Evolutionary conservation across 2,797 vertebrate genomes (phyloP), one percentile per base, ranked within the genome.

Genomic region (Chaetodon trifasciatus): DNA sequence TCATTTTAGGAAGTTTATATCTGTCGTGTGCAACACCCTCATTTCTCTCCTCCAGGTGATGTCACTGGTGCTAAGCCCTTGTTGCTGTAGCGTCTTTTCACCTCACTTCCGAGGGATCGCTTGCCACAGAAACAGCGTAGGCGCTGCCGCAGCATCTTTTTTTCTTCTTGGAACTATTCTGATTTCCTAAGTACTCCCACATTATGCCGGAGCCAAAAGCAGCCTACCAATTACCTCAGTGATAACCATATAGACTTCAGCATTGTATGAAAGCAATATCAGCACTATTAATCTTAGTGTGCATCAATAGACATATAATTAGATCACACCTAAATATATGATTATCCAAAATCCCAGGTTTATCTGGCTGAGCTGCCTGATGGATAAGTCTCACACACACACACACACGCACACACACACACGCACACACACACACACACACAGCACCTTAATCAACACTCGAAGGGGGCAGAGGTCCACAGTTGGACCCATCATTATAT

Each of bases 401-500:
- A 50, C 61, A 28, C 70, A 16, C 65, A 35, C 66, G 23, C 68
- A 50, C 76, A 50, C 75, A 42, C 70, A 23, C 58, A 28, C 63
- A 46, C 62, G 32, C 67, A 57, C 65, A 52, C 65, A 52, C 64
- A 46, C 73, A 83, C 58, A 60, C 69, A 79, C 66, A 63, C 61
- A 23, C 61, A 79, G 37, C 6, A 1, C 79, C 83, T 89, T 92
- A 78, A 93, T 93, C 91, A 93, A 89, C 80, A 91, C 91, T 85
- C 90, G 55, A 67, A 84, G 84, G 65, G 93, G 88, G 80, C 88
- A 87, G 79, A 93, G 91, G 91, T 91, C 92, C 90, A 92, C 91
- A 91, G 90, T 79, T 86, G 89, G 92, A 90, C 86, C 87, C 86
- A 92, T 94, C 92, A 94, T 95, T 94, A 94, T 92, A 92, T 86